Evolutionary conservation across 2,113 vertebrate genomes (phyloP).

Genomic region (Xerus inauris): DNA sequence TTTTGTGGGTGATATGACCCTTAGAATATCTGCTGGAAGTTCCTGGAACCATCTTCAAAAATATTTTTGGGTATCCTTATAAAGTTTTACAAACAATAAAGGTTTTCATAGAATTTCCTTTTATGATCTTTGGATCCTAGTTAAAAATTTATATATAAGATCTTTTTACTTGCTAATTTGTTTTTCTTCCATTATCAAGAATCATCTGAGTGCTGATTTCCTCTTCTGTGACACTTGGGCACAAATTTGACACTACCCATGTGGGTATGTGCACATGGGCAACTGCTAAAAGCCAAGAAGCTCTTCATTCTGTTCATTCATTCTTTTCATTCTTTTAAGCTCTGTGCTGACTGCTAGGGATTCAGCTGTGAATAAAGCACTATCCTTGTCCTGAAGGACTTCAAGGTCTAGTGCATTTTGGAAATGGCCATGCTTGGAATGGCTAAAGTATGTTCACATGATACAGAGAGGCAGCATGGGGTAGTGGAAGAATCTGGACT

Average conservation of each 20-base stretch:
- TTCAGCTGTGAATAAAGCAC: constrained; percentile 44
- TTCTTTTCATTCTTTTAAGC: constrained; percentile 39
- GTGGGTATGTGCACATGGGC: background rate
- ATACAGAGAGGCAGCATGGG: background rate
- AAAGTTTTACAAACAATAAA: constrained; percentile 29
- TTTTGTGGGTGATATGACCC: background rate
- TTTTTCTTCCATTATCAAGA: background rate
- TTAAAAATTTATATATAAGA: constrained; percentile 23
- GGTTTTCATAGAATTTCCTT: background rate
- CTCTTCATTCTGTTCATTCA: constrained; percentile 12
- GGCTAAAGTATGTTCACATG: background rate
- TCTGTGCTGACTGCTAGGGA: background rate
- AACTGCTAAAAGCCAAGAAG: background rate
- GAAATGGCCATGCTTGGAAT: constrained; percentile 3
- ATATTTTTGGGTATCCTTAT: constrained; percentile 24
- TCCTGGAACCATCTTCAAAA: background rate
- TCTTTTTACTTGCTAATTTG: background rate
- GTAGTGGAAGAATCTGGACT: background rate
- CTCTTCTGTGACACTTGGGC: background rate
- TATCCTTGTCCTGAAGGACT: background rate
- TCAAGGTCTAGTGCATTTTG: constrained; percentile 23
- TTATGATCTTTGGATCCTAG: background rate
- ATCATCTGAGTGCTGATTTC: background rate
- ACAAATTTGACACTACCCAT: background rate
- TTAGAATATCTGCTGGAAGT: constrained; percentile 46